These are phyloP conservation scores for Propithecus deckenii DNA, from an alignment of 2,797 vertebrate genomes.

Conservation along the genomic window DNA sequence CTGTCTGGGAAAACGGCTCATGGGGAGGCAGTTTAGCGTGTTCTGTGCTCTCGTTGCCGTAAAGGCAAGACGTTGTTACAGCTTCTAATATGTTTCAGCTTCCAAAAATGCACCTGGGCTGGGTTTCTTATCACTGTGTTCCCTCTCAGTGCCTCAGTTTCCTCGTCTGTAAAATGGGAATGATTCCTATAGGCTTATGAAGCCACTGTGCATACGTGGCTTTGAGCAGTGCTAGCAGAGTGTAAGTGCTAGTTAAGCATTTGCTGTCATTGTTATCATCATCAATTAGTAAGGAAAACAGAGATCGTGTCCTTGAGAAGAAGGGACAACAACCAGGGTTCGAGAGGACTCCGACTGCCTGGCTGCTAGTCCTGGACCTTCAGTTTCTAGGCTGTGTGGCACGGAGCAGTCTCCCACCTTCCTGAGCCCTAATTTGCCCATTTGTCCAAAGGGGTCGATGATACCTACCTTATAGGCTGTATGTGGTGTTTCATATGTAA, in stretches of 20 bases:
- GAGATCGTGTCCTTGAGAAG: neutral
- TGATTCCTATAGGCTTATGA: neutral
- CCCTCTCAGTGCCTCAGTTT: neutral
- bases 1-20: neutral
- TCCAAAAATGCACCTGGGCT: neutral
- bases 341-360: neutral
- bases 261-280: neutral
- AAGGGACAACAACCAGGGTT: neutral
- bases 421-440: neutral
- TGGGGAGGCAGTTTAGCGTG: neutral
- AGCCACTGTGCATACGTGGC: accelerated
- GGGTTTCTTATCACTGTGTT: neutral
- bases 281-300: neutral
- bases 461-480: neutral
- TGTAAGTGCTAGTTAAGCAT: too few species aligned
- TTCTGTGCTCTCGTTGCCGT: neutral
- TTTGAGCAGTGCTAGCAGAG: neutral
- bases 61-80: neutral
- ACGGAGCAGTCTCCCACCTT: neutral
- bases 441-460: accelerated
- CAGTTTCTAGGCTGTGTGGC: neutral
- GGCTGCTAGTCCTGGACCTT: neutral
- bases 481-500: neutral
- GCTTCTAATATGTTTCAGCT: neutral
- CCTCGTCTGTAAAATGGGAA: neutral